phyloP scores from a whole-genome alignment of 2,113 vertebrate species.

The Cebus imitator region DNA sequence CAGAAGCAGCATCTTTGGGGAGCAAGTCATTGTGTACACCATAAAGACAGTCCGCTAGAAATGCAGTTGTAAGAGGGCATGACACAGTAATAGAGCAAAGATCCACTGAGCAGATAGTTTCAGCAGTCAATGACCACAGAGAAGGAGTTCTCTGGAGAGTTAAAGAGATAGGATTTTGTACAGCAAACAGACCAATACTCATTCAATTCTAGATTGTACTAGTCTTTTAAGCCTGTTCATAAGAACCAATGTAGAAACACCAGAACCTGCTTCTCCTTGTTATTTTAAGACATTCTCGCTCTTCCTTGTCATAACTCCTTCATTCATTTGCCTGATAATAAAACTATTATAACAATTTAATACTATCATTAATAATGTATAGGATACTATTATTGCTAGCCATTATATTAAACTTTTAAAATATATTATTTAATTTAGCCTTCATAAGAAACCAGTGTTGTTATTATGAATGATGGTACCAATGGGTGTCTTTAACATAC shows the following conservation, averaged over 20 bases:
- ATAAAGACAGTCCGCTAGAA: background rate
- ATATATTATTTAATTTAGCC: background rate
- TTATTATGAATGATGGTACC: background rate
- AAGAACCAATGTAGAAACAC: background rate
- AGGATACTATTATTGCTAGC: background rate
- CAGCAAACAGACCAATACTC: background rate
- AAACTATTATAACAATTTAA: background rate
- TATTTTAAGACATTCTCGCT: slow-evolving; percentile 4
- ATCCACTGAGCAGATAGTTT: background rate
- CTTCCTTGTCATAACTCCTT: background rate
- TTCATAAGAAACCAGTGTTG: background rate
- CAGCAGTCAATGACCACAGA: background rate
- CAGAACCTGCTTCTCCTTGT: background rate
- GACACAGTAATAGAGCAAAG: background rate
- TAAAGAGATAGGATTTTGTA: background rate
- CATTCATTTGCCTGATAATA: background rate
- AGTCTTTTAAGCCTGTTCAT: background rate
- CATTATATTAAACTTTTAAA: background rate
- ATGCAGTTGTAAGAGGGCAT: background rate
- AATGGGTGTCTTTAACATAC: background rate
- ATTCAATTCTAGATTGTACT: background rate
- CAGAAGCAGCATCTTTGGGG: background rate
- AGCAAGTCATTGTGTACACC: background rate
- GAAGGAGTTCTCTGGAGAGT: background rate
- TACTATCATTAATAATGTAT: background rate